These are phyloP conservation scores for Irena cyanogastra DNA, from an alignment of 2,113 vertebrate species.

Conservation along the genomic window DNA sequence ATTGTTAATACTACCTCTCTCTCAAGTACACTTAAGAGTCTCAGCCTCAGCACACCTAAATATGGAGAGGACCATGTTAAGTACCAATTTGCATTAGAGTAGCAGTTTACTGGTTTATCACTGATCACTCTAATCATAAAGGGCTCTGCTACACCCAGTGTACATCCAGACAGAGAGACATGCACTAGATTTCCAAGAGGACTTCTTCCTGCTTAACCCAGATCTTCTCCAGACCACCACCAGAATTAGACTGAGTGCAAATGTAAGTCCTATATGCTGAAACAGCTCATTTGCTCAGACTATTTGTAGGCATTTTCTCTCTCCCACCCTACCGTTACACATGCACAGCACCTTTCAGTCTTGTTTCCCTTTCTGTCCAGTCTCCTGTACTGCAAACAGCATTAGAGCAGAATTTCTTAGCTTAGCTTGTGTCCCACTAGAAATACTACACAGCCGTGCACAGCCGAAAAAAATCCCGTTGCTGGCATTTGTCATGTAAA, in stretches of 20 bases:
- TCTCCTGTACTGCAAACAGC: background rate
- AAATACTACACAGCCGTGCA: background rate
- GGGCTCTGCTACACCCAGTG: background rate
- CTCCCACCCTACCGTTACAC: background rate
- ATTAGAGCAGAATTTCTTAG: background rate
- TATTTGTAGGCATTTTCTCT: background rate
- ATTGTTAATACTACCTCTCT: background rate
- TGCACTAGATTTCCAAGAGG: background rate
- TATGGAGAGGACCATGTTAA: background rate
- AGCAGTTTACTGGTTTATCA: background rate
- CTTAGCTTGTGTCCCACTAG: background rate
- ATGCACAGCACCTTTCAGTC: background rate
- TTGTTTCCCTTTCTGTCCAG: background rate
- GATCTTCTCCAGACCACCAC: background rate
- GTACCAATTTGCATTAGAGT: background rate
- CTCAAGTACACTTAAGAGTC: background rate
- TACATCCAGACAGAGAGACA: background rate
- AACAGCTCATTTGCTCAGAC: background rate
- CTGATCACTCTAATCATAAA: background rate
- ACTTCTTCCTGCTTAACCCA: background rate
- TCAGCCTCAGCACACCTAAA: background rate
- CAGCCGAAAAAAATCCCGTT: background rate
- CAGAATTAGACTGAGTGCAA: background rate
- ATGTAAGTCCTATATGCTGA: background rate
- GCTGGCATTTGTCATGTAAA: background rate